Evolutionary conservation across 2,888 invertebrate genomes (phyloP).

Genomic region (Sphaerophoria taeniata): DNA sequence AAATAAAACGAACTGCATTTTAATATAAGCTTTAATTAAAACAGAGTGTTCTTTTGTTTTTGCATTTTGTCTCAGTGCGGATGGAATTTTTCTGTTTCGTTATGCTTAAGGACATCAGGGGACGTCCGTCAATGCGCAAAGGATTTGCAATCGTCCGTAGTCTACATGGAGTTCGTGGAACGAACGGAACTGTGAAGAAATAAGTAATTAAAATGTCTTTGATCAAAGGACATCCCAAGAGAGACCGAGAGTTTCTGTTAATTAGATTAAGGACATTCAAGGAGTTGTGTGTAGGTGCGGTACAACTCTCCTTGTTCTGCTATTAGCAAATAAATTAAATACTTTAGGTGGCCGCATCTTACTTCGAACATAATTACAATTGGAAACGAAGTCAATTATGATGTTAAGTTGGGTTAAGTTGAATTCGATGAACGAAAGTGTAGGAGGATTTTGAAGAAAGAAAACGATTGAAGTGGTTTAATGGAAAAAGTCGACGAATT

Average conservation of each 20-base stretch:
- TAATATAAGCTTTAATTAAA: constrained; percentile 50
- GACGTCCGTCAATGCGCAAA: not conserved
- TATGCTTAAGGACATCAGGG: not conserved
- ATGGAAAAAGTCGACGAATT: constrained; percentile 16
- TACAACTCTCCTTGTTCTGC: not conserved
- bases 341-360: constrained; percentile 46
- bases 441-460: not conserved
- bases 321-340: constrained; percentile 52
- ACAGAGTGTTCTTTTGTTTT: constrained; percentile 6
- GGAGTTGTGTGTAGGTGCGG: not conserved
- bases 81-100: constrained; percentile 3
- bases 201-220: constrained; percentile 63
- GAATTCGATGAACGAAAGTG: not conserved
- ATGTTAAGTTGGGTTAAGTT: constrained; percentile 41
- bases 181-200: constrained; percentile 1
- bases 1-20: constrained; percentile 22
- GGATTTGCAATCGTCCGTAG: constrained; percentile 14
- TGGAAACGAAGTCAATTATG: constrained; percentile 61
- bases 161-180: constrained; percentile 1
- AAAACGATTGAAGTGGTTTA: constrained; percentile 30
- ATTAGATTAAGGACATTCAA: constrained; percentile 26
- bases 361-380: constrained; percentile 64
- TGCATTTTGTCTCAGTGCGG: constrained; percentile 7
- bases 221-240: constrained; percentile 49
- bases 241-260: constrained; percentile 3